Percentiles rank a stretch among this genome's conserved stretches.
These are phyloP conservation scores for Euglossa dilemma DNA, from an alignment of 1,140 invertebrate genomes.

Conservation along the genomic window DNA sequence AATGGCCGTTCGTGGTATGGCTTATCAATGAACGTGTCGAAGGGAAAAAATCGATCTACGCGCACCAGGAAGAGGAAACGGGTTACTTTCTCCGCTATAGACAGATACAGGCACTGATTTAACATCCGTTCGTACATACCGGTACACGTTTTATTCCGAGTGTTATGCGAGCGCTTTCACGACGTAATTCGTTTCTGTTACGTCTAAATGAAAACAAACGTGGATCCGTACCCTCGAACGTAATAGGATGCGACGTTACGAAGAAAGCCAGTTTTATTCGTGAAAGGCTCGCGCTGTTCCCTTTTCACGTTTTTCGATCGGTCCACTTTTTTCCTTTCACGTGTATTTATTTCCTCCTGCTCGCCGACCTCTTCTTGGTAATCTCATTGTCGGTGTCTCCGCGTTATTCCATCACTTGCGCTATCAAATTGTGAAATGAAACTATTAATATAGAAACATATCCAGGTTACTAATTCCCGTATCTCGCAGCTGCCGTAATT, in stretches of 20 bases:
- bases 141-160: constrained; percentile 56
- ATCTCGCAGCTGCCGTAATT: no score
- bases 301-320: neutral
- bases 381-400: no score
- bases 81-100: constrained; percentile 67
- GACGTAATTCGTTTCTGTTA: constrained; percentile 50
- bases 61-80: constrained; percentile 62
- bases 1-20: neutral
- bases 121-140: constrained; percentile 61
- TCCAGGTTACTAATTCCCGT: no score
- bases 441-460: no score
- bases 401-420: no score
- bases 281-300: neutral
- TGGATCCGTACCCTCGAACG: neutral
- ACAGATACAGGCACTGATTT: constrained; percentile 58
- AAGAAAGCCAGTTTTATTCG: neutral
- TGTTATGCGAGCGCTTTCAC: constrained; percentile 67
- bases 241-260: neutral
- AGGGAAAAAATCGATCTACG: neutral
- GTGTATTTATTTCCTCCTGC: no score
- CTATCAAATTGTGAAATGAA: no score
- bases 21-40: constrained; percentile 12
- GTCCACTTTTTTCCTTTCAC: neutral
- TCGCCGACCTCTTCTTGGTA: no score
- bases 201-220: constrained; percentile 30